Evolutionary conservation across 2,797 vertebrate genomes (phyloP), one percentile per base, ranked within the genome.

Genomic region (Calcarius lapponicus): DNA sequence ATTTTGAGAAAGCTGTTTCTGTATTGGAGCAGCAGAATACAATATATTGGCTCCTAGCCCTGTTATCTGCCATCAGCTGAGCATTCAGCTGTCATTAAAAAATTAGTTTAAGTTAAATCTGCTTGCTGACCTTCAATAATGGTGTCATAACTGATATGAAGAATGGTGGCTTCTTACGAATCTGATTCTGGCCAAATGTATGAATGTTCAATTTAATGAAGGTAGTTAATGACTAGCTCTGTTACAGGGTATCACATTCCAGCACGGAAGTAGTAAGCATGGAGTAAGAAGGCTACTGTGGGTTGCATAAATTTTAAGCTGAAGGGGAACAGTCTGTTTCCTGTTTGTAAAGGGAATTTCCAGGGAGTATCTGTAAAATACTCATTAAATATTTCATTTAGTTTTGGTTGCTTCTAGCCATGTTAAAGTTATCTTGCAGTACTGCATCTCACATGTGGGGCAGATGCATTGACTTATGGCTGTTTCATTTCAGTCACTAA

Each of bases 391-490:
- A 32, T 13, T 88, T 71, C 5, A 29, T 72, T 78, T 25, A 8
- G 4, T 58, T 87, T 84, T 38, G 14, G 11, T 66, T 80, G 13
- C 36, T 92, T 70, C 17, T 66, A 29, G 28, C 16, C 4, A 17
- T 75, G 80, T 61, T 48, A 34, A 83, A 26, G 16, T 74, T 71
- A 28, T 53, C 9, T 66, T 3, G 1, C 64, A 48, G 42, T 50
- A 31, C n/a, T 76, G 26, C 31, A 50, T 10, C 32, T 83, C 0
- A 0, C 4, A 0, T 15, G 15, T 57, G 42, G 7, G 40, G 16
- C 53, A 80, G 69, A 69, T 29, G 20, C 29, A 18, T 32, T 86
- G 64, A 25, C 13, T 88, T 48, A 13, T 0, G 4, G 5, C 53
- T 60, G 2, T 76, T 92, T 79, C 28, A 21, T 40, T 72, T 82